Evolutionary conservation across 2,113 vertebrate species (phyloP).

Genomic region (Anhinga rufa): DNA sequence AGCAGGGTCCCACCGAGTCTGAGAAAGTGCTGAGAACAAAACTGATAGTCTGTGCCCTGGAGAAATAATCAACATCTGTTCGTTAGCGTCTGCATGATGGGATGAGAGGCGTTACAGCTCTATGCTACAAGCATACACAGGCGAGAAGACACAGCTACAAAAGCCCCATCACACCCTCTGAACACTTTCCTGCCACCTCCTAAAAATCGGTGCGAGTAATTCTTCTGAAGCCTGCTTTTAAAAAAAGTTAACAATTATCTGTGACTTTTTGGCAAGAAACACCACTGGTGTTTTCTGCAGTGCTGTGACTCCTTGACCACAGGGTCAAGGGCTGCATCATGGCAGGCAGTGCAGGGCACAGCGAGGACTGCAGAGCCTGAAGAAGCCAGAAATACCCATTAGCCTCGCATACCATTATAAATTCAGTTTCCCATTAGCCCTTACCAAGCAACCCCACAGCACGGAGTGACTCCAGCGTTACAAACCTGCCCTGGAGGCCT

Average conservation of each 20-base stretch:
- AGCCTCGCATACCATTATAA: not conserved
- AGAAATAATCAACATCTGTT: too few relatives aligned
- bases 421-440: not conserved
- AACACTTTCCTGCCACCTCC: not conserved
- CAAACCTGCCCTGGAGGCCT: not conserved
- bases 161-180: not conserved
- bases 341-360: not conserved
- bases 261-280: not conserved
- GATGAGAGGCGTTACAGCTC: not conserved
- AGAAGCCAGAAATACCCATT: not conserved
- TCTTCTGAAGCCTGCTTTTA: not conserved
- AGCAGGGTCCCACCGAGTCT: not conserved
- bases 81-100: rapidly evolving
- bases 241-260: not conserved
- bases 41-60: not conserved
- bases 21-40: not conserved
- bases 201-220: too few relatives aligned
- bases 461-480: rapidly evolving
- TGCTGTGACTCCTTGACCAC: too few relatives aligned
- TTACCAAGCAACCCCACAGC: not conserved
- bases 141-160: not conserved
- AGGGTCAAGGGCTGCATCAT: too few relatives aligned
- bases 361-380: not conserved
- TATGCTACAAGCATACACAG: not conserved
- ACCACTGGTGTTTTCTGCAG: not conserved